phyloP scores from a whole-genome alignment of 2,797 vertebrate species.

The Aeoliscus strigatus region DNA sequence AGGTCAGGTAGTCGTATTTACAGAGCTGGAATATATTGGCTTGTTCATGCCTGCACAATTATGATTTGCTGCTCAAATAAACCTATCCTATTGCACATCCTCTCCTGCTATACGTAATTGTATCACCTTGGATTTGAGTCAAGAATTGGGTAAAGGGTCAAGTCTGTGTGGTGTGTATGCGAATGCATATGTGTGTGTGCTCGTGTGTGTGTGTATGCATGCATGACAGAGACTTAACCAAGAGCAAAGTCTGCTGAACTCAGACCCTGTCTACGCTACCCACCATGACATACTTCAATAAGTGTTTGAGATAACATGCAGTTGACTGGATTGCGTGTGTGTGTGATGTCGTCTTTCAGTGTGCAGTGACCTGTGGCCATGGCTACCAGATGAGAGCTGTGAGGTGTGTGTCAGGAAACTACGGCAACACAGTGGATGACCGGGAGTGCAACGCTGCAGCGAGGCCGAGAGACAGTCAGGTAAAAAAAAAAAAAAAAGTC shows the following conservation, averaged over 20 bases:
- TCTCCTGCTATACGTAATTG: constrained; percentile 21
- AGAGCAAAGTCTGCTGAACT: no score
- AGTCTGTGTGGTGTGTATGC: constrained; percentile 11
- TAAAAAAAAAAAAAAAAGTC: constrained; percentile 46
- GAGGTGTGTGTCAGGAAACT: constrained; percentile 78
- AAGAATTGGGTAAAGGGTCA: constrained; percentile 47
- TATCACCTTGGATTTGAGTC: constrained; percentile 11
- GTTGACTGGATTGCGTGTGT: no score
- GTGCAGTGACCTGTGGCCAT: constrained; percentile 84
- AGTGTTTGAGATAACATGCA: no score
- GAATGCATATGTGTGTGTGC: constrained; percentile 4
- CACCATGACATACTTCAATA: constrained; percentile 35
- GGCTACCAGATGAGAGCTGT: constrained; percentile 90
- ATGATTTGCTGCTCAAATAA: constrained; percentile 70
- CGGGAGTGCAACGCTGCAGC: constrained; percentile 80
- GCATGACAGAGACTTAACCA: no score
- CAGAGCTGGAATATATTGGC: constrained; percentile 50
- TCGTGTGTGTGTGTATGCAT: constrained; percentile 19
- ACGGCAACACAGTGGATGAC: constrained; percentile 75
- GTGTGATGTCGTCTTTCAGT: constrained; percentile 72
- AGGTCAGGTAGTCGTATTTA: constrained; percentile 47
- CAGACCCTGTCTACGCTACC: background rate
- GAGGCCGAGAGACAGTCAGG: constrained; percentile 84
- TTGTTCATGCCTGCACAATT: constrained; percentile 51
- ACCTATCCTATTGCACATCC: constrained; percentile 56